Evolutionary conservation across 2,888 invertebrate genomes (phyloP), one percentile per base, ranked within the genome.

Genomic region (Scrobipalpa costella): DNA sequence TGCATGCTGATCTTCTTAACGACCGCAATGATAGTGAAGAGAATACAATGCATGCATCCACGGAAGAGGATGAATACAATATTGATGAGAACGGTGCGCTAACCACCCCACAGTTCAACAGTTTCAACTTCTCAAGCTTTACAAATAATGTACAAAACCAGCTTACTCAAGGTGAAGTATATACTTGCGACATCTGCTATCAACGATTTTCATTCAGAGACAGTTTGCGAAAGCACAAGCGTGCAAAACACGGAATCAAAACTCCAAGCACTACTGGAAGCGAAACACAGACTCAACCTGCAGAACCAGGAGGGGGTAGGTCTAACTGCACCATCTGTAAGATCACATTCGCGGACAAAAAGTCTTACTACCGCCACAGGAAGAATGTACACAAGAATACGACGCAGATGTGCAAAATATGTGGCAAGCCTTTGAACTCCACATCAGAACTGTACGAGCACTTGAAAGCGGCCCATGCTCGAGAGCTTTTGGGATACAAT

Each of bases 381-480:
- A 93, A 93, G 74, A 90, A 88, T 64, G 91, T 92, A 34, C 93
- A 93, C 74, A 92, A 89, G 72, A 86, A 89, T 7, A 78, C 88
- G 40, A 79, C 90, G 66, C 93, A 93, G 71, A 92, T 92, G 78
- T 95, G 95, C 71, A 93, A 93, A 69, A 91, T 94, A 61, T 95
- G 95, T 70, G 93, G 93, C 1, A 93, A 94, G 67, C 88, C 92
- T 0, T 92, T 95, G 60, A 92, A 90, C 66, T 94, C 94, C 13
- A 93, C 93, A 21, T 84, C 92, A 17, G 94, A 95, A 11, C 78
- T 95, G 34, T 93, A 93, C 61, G 92, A 94, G 85, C 83, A 95
- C 93, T 81, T 91, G 82, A 81, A 94, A 90, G 78, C 94, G 77
- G 88, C 94, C 83, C 87, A 93, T 83, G 81, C 93, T 77, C 75